Base-by-base conservation (phyloP, 2,888 invertebrate genomes). In the Halictus quadricinctus region DNA sequence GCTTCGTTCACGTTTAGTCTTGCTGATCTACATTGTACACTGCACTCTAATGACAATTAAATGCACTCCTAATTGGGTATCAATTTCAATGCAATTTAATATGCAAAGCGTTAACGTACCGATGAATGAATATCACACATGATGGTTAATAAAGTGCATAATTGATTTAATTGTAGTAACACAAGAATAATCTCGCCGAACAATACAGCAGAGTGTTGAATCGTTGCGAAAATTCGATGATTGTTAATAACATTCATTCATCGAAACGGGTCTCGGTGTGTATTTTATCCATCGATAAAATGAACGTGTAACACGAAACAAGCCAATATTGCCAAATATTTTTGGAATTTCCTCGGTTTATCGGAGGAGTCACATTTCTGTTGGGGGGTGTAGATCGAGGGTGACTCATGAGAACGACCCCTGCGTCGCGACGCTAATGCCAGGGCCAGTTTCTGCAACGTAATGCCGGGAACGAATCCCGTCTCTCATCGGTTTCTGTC, bases 341-440 rank as follows among this genome's bases (percentile, higher is more conserved):
- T 73, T 74, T 18, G n/a, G n/a, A 46, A 73, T 72, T 72, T 36
- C n/a, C n/a, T 13, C 21, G 4, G 18, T 25, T 69, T 70, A 54
- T 70, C 29, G 21, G 50, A 29, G 29, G 43, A 73, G 80, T 70
- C 48, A 54, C n/a, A 50, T 69, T 64, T 73, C 54, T 43, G 15
- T 66, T 29, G 64, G 69, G 29, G 25, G 66, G 29, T 36, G 41
- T 50, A 21, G 43, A n/a, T 18, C 72, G 43, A 64, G 70, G 21
- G 46, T 83, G 86, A 87, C 58, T 87, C 86, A 87, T 60, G 80
- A 60, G 46, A 83, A 48, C 69, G 74, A 75, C 83, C 80, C 70
- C 50, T 66, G 72, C 29, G 69, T 80, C 64, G 13, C 69, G 60
- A 60, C 72, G 43, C 48, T 72, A 70, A 82, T 50, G 70, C 58